phyloP scores from a whole-genome alignment of 1,140 invertebrate genomes.

The Trissolcus basalis region DNA sequence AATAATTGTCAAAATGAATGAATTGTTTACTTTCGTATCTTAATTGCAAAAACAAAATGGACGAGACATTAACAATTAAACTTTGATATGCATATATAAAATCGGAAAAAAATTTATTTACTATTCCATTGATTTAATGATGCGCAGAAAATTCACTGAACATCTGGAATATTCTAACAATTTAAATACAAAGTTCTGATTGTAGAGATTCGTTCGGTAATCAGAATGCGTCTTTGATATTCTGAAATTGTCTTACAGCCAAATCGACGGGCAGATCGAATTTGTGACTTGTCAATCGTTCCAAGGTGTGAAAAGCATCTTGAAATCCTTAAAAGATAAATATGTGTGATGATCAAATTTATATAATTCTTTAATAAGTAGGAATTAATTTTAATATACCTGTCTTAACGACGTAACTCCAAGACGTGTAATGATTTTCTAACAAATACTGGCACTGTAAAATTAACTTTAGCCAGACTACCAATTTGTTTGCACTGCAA shows the following conservation, averaged over 20 bases:
- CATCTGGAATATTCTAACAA: constrained; percentile 29
- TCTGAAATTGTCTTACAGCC: constrained; percentile 96
- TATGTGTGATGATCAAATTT: too few relatives aligned
- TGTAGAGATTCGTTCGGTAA: constrained; percentile 17
- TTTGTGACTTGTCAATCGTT: constrained; percentile 88
- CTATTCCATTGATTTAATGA: constrained; percentile 9
- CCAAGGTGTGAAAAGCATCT: constrained; percentile 93
- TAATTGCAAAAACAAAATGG: too few relatives aligned
- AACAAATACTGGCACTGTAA: constrained; percentile 91
- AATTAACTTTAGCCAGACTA: constrained; percentile 94
- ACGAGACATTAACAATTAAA: constrained; percentile 19
- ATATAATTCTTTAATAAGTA: too few relatives aligned
- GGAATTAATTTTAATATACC: constrained; percentile 75
- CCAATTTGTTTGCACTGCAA: constrained; percentile 90
- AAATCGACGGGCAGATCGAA: constrained; percentile 97
- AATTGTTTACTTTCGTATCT: too few relatives aligned
- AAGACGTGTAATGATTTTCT: constrained; percentile 93
- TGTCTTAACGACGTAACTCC: constrained; percentile 96
- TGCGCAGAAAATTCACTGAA: constrained; percentile 5
- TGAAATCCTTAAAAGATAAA: constrained; percentile 87
- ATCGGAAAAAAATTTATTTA: constrained; percentile 17
- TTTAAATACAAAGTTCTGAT: constrained; percentile 7
- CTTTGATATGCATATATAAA: constrained; percentile 50
- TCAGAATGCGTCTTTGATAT: constrained; percentile 97
- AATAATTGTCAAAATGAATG: too few relatives aligned